These are phyloP conservation scores for Trichomalopsis sarcophagae DNA, from an alignment of 1,140 invertebrate genomes.

Conservation along the genomic window DNA sequence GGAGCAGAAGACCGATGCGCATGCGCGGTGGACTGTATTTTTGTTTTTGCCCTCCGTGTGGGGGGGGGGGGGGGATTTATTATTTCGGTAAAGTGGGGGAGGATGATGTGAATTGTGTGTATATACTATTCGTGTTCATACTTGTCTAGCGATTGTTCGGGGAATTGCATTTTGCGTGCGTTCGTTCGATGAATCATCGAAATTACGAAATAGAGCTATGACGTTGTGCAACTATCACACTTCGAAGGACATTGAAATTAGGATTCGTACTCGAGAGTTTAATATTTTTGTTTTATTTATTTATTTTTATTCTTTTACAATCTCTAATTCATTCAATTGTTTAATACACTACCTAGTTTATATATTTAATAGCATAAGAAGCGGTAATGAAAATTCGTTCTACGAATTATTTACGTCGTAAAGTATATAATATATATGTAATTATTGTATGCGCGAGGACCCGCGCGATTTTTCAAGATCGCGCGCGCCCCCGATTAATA, in stretches of 20 bases:
- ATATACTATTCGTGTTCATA: neutral
- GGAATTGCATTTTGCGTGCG: neutral
- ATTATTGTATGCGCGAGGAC: neutral
- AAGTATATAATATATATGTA: slow-evolving; percentile 61
- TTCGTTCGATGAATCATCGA: neutral
- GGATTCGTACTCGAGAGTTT: slow-evolving; percentile 21
- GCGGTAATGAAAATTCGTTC: slow-evolving; percentile 71
- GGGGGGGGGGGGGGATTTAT: neutral
- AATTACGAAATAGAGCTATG: too few species aligned
- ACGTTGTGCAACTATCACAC: too few species aligned
- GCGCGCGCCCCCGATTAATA: slow-evolving; percentile 63
- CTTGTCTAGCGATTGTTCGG: neutral
- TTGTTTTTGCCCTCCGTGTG: too few species aligned
- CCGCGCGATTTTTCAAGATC: slow-evolving; percentile 57
- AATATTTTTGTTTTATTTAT: slow-evolving; percentile 69
- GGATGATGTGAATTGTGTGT: neutral
- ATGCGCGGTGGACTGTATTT: neutral
- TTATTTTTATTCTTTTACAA: slow-evolving; percentile 72
- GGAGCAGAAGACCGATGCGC: neutral
- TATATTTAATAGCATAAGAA: slow-evolving; percentile 65
- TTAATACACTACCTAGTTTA: slow-evolving; percentile 65
- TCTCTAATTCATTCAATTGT: slow-evolving; percentile 63
- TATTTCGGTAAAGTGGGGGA: neutral
- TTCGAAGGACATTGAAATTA: too few species aligned
- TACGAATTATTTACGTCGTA: slow-evolving; percentile 68